Evolutionary conservation across 2,113 vertebrate genomes (phyloP).

Genomic region (Stictonetta naevosa): DNA sequence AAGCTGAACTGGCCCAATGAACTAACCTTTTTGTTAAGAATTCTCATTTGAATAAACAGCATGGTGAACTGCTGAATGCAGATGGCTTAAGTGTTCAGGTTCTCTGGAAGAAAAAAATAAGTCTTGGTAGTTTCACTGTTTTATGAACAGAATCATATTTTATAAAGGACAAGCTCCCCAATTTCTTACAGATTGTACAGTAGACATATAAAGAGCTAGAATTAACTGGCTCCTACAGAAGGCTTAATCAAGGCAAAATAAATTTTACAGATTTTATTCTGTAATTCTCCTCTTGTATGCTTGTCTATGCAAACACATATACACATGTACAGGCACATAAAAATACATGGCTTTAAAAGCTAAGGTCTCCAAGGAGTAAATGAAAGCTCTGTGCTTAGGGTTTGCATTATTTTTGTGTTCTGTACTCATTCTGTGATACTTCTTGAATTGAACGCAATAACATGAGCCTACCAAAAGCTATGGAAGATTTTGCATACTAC

Average conservation of each 20-base stretch:
- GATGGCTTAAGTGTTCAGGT: slow-evolving; percentile 60
- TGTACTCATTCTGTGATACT: neutral
- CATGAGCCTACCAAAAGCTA: neutral
- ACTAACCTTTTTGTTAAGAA: slow-evolving; percentile 74
- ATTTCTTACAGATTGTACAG: neutral
- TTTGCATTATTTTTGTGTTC: neutral
- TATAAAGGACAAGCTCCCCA: neutral
- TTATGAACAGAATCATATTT: slow-evolving; percentile 30
- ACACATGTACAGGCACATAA: neutral
- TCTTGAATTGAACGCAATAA: neutral
- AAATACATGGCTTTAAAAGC: neutral
- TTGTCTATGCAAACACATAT: neutral
- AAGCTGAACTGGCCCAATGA: slow-evolving; percentile 65
- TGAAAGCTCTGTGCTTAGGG: neutral
- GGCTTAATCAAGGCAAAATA: neutral
- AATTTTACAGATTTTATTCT: neutral
- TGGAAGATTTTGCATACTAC: neutral
- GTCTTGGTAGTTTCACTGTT: neutral
- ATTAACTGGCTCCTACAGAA: neutral
- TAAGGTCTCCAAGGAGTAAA: neutral
- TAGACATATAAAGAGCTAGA: neutral
- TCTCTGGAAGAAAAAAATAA: slow-evolving; percentile 31
- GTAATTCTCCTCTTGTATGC: neutral
- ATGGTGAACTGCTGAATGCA: slow-evolving; percentile 71
- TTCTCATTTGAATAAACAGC: slow-evolving; percentile 79